Evolutionary conservation across 1,140 invertebrate species (phyloP).

Genomic region (Subanguina moxae): DNA sequence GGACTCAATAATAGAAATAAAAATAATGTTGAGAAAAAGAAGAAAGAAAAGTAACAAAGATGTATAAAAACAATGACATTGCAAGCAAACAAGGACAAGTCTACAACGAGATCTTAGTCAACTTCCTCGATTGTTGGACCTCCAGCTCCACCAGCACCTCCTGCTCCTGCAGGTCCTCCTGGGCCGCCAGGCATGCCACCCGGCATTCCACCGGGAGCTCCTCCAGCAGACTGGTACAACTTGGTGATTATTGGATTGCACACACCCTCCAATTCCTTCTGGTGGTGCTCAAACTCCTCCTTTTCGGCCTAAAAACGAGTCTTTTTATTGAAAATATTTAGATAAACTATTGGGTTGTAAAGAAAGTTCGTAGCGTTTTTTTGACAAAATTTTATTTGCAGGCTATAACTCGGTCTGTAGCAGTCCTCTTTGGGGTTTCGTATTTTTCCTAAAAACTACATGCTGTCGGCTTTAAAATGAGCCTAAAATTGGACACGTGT

Average conservation of each 20-base stretch:
- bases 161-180: constrained; percentile 59
- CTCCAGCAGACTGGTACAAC: constrained; percentile 52
- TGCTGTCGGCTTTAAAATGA: too few species aligned
- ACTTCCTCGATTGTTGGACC: constrained; percentile 91
- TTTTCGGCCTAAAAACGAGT: constrained; percentile 68
- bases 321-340: too few species aligned
- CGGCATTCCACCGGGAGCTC: constrained; percentile 61
- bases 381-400: too few species aligned
- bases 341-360: too few species aligned
- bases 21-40: too few species aligned
- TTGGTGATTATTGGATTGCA: constrained; percentile 76
- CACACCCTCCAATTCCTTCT: constrained; percentile 75
- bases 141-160: constrained; percentile 68
- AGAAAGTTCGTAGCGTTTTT: too few species aligned
- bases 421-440: too few species aligned
- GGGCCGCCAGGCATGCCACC: constrained; percentile 60
- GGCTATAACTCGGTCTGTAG: too few species aligned
- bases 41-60: background rate
- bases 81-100: constrained; percentile 20
- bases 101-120: constrained; percentile 67
- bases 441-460: too few species aligned
- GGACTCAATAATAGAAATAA: too few species aligned
- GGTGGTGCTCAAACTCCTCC: constrained; percentile 86
- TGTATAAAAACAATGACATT: background rate
- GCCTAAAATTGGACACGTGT: too few species aligned